phyloP scores from a whole-genome alignment of 2,888 invertebrate genomes.

The Steinernema carpocapsae region DNA sequence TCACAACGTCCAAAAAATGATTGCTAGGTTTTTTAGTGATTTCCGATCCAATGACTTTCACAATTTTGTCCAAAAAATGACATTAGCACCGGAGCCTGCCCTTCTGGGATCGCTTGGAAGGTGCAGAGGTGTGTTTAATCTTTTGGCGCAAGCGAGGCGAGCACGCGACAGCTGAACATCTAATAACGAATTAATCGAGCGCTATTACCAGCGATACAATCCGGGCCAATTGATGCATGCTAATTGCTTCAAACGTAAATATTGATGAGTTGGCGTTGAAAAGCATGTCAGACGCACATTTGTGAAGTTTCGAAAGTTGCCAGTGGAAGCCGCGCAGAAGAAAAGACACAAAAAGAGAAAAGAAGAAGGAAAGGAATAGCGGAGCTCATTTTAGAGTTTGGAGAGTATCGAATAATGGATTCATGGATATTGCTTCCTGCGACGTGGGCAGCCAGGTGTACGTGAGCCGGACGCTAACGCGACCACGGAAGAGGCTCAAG shows the following conservation, averaged over 20 bases:
- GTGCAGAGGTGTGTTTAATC: constrained; percentile 9
- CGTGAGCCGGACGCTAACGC: background rate
- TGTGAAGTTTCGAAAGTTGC: background rate
- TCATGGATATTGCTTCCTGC: constrained; percentile 25
- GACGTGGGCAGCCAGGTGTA: constrained; percentile 25
- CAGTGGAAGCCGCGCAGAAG: background rate
- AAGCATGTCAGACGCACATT: background rate
- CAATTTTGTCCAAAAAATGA: too few relatives aligned
- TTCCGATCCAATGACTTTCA: too few relatives aligned
- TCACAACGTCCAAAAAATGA: too few relatives aligned
- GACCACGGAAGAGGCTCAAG: constrained; percentile 9
- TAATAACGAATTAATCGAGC: constrained; percentile 30
- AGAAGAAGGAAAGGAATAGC: background rate
- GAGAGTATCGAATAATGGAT: constrained; percentile 15
- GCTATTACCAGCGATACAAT: constrained; percentile 9
- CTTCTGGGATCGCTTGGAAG: background rate
- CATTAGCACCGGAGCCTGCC: too few relatives aligned
- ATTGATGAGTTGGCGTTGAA: constrained; percentile 2
- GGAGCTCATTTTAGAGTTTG: too few relatives aligned
- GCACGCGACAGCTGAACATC: constrained; percentile 18
- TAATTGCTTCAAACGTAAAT: constrained; percentile 15
- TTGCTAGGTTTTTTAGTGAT: too few relatives aligned
- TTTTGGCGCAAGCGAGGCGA: background rate
- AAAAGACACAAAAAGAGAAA: background rate
- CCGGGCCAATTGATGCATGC: background rate